Percentiles rank a stretch among this genome's conserved stretches.
Evolutionary conservation across 2,113 vertebrate species (phyloP).

Genomic region (Erythrocercus mccallii): DNA sequence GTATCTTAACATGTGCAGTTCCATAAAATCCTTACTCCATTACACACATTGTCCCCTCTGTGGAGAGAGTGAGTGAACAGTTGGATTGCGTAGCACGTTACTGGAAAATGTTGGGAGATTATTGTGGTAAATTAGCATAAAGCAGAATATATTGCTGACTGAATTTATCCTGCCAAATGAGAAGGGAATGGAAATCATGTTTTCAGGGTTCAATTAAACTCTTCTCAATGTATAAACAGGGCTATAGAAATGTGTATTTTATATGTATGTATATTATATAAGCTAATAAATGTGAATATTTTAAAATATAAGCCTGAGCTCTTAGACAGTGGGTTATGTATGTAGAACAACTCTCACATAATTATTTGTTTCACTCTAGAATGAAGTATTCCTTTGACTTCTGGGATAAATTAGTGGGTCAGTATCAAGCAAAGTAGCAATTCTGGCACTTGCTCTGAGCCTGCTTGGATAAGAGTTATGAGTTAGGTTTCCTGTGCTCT

Average conservation of each 20-base stretch:
- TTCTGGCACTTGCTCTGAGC: not conserved
- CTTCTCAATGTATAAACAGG: not conserved
- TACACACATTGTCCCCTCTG: not conserved
- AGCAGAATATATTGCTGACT: not conserved
- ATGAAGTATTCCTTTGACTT: not conserved
- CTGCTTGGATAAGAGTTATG: not conserved
- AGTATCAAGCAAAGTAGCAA: not conserved
- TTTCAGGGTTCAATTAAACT: slow-evolving; percentile 20
- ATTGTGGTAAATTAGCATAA: not conserved
- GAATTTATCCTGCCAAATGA: not conserved
- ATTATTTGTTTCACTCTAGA: not conserved
- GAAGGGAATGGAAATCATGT: not conserved
- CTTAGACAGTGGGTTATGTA: not conserved
- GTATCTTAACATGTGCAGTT: not conserved
- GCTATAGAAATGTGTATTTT: not conserved
- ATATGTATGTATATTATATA: not conserved
- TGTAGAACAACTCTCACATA: not conserved
- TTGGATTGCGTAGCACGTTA: rapidly evolving
- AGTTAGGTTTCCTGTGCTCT: not conserved
- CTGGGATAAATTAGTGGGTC: not conserved
- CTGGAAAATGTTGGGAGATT: not conserved
- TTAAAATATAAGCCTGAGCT: not conserved
- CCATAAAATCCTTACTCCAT: not conserved
- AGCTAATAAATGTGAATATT: slow-evolving; percentile 18
- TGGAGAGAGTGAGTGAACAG: not conserved